These are phyloP conservation scores for Saiga tatarica DNA, from an alignment of 2,113 vertebrate genomes.

Conservation along the genomic window DNA sequence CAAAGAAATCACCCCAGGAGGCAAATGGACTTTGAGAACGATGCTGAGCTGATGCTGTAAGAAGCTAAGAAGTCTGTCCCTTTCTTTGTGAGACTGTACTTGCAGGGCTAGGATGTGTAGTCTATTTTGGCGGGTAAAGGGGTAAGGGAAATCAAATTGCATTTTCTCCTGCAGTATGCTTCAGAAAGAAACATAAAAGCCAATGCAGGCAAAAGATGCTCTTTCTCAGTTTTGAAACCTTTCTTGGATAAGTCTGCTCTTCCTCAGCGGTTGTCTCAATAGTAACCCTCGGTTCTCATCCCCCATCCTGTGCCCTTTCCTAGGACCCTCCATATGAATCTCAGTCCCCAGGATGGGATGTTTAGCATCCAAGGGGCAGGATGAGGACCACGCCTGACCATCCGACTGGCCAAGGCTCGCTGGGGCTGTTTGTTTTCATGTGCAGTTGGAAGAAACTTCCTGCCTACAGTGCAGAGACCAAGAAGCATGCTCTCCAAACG, in stretches of 20 bases:
- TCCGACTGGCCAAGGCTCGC: neutral
- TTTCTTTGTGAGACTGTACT: neutral
- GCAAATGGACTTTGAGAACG: rapidly evolving
- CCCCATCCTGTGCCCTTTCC: neutral
- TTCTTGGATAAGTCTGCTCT: neutral
- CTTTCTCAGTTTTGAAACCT: neutral
- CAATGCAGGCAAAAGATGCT: neutral
- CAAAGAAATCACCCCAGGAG: neutral
- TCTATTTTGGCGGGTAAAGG: rapidly evolving
- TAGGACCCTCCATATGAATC: too few species aligned
- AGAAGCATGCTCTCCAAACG: neutral
- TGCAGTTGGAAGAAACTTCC: neutral
- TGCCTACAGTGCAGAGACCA: neutral
- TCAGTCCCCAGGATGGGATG: neutral
- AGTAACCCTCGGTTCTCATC: neutral
- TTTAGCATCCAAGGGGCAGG: neutral
- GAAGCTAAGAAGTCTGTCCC: neutral
- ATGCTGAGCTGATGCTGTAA: rapidly evolving
- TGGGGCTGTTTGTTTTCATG: neutral
- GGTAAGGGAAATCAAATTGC: neutral
- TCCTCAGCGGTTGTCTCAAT: neutral
- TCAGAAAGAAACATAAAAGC: neutral
- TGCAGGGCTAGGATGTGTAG: neutral
- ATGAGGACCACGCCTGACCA: rapidly evolving
- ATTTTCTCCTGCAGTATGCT: neutral